These are phyloP conservation scores for Heliconius himera DNA, from an alignment of 1,140 invertebrate species.

Conservation along the genomic window DNA sequence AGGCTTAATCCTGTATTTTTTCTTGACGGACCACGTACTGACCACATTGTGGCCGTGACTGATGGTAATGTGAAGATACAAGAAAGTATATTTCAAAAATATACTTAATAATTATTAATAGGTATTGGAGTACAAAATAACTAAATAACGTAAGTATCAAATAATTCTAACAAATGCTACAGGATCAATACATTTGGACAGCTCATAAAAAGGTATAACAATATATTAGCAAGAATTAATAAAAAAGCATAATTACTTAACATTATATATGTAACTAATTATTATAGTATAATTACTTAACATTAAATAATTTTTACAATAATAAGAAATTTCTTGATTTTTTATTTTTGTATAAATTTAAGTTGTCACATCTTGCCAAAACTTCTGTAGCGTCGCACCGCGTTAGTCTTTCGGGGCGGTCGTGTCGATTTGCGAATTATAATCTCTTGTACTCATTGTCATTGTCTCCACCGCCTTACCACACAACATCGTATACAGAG, in stretches of 20 bases:
- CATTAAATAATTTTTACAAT: no score
- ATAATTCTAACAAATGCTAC: not conserved
- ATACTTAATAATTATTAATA: not conserved
- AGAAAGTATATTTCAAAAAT: conserved; percentile 38
- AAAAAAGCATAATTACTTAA: no score
- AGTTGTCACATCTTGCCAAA: not conserved
- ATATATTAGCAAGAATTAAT: no score
- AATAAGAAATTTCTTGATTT: no score
- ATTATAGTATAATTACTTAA: no score
- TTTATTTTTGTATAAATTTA: not conserved
- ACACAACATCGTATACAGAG: conserved; percentile 46
- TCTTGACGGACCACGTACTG: conserved; percentile 50
- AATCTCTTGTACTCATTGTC: conserved; percentile 52
- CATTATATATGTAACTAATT: no score
- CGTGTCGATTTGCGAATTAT: conserved; percentile 61
- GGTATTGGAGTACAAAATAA: not conserved
- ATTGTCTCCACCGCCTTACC: conserved; percentile 48
- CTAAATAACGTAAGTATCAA: not conserved
- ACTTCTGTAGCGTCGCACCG: not conserved
- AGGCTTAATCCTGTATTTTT: conserved; percentile 59
- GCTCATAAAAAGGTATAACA: no score
- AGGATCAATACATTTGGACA: not conserved
- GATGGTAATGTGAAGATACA: conserved; percentile 40
- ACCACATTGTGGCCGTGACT: conserved; percentile 63
- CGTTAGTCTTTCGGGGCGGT: conserved; percentile 29